Conservation (phyloP, 1,140 invertebrate genomes). For the Drosophila lowei region DNA sequence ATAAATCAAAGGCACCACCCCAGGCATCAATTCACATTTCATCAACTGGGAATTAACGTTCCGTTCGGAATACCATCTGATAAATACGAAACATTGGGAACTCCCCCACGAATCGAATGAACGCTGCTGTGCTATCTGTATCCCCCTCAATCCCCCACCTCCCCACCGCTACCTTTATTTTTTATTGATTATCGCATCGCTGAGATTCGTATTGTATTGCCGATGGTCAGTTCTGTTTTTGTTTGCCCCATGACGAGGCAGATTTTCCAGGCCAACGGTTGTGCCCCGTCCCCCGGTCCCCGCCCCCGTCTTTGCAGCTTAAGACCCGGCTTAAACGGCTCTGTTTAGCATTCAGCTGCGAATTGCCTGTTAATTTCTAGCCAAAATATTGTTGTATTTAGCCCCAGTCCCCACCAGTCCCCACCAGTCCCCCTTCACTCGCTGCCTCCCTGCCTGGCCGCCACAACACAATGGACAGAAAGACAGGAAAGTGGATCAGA, state of each 20-base stretch:
- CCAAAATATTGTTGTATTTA: constrained; percentile 51
- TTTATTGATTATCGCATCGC: constrained; percentile 7
- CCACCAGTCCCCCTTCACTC: no score
- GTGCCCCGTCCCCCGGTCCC: neutral
- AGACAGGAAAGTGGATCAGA: constrained; percentile 54
- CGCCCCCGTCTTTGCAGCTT: constrained; percentile 5
- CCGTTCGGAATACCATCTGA: constrained; percentile 24
- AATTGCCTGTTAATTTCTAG: constrained; percentile 67
- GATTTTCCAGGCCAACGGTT: constrained; percentile 57
- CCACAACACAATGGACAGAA: constrained; percentile 17
- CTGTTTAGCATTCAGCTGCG: constrained; percentile 33
- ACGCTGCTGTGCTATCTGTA: no score
- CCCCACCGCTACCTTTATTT: constrained; percentile 1
- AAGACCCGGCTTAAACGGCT: constrained; percentile 38
- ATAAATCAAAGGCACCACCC: no score
- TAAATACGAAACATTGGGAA: constrained; percentile 29
- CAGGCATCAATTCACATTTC: constrained; percentile 21
- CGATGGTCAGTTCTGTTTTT: constrained; percentile 69
- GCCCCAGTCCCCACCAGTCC: neutral
- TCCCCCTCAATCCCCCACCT: neutral
- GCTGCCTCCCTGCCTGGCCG: neutral
- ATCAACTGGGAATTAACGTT: constrained; percentile 21
- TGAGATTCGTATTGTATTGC: constrained; percentile 40
- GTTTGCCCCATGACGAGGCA: constrained; percentile 62
- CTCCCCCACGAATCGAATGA: constrained; percentile 11